Percentiles rank a stretch among this genome's conserved stretches.
phyloP scores from a whole-genome alignment of 2,113 vertebrate species.

The Ammospiza caudacuta region DNA sequence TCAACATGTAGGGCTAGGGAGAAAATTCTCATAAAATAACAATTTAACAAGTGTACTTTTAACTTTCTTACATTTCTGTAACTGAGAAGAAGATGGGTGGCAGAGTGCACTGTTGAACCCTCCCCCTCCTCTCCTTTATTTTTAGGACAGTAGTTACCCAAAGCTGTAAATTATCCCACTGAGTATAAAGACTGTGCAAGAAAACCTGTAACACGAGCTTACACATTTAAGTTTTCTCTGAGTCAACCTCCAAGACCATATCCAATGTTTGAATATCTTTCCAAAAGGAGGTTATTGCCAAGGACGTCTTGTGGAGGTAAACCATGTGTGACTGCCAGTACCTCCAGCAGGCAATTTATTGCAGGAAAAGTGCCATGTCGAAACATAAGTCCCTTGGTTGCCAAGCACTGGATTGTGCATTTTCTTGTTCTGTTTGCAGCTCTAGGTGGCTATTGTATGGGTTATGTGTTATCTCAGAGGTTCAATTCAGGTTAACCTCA shows the following conservation, averaged over 20 bases:
- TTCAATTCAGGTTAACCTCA: accelerated
- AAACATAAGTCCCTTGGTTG: neutral
- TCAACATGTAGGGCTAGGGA: neutral
- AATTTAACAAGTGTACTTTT: neutral
- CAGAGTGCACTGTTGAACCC: neutral
- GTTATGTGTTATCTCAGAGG: neutral
- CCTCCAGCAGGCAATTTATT: neutral
- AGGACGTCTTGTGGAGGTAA: neutral
- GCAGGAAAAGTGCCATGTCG: neutral
- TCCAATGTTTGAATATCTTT: neutral
- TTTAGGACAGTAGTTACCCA: neutral
- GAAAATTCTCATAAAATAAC: neutral
- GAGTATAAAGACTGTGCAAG: neutral
- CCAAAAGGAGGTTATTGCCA: neutral
- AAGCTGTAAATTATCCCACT: neutral
- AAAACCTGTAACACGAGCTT: neutral
- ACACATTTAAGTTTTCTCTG: neutral
- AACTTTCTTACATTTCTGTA: neutral
- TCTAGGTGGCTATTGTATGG: neutral
- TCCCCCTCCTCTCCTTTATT: neutral
- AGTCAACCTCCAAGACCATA: neutral
- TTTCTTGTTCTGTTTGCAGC: neutral
- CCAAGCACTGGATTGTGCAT: neutral
- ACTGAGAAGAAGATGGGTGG: neutral
- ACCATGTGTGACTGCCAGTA: neutral